Percentiles rank a stretch among this genome's conserved stretches.
Evolutionary conservation across 1,140 invertebrate genomes (phyloP).

Genomic region (Lasaia peninsularis): DNA sequence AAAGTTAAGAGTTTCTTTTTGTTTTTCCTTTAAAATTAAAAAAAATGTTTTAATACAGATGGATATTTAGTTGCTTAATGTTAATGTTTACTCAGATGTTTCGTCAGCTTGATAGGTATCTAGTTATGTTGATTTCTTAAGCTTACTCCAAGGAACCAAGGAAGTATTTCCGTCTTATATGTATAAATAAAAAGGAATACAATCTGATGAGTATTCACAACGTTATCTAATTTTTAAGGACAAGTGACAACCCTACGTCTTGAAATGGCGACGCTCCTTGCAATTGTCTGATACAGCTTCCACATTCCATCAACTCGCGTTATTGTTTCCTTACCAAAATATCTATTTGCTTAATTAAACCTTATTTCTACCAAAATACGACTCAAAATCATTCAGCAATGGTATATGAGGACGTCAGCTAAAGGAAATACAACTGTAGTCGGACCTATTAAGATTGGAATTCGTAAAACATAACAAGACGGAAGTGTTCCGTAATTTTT

Average conservation of each 20-base stretch:
- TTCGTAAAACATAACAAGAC: background rate
- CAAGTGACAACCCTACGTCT: background rate
- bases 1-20: too few relatives aligned
- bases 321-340: background rate
- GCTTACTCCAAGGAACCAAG: too few relatives aligned
- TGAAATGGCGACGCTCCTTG: background rate
- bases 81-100: too few relatives aligned
- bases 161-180: too few relatives aligned
- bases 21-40: too few relatives aligned
- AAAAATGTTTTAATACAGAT: too few relatives aligned
- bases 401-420: background rate
- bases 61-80: too few relatives aligned
- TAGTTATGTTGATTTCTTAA: too few relatives aligned
- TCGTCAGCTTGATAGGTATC: too few relatives aligned
- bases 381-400: background rate
- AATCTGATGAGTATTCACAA: too few relatives aligned
- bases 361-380: background rate
- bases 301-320: background rate
- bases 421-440: background rate
- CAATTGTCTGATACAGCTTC: conserved; percentile 1
- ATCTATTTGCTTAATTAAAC: background rate
- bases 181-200: too few relatives aligned
- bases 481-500: background rate
- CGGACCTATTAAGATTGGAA: background rate
- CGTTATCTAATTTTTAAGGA: background rate